Evolutionary conservation across 1,140 invertebrate genomes (phyloP).

Genomic region (Cyphomyrmex costatus): DNA sequence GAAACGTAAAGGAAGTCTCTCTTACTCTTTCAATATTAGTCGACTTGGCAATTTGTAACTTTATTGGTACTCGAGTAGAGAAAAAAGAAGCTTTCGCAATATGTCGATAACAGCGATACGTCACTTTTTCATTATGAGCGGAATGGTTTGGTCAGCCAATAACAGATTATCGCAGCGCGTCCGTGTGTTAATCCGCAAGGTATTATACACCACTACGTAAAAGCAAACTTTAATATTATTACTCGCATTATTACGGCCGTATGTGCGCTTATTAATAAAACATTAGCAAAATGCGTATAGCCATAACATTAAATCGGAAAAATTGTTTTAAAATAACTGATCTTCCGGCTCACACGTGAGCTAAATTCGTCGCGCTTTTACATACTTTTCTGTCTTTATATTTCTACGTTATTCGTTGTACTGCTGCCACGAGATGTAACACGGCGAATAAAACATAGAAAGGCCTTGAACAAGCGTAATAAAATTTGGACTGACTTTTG

Average conservation of each 20-base stretch:
- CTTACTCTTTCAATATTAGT: not conserved
- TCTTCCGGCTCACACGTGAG: not conserved
- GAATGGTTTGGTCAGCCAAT: not conserved
- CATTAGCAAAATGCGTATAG: constrained; percentile 2
- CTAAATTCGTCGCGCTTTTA: not conserved
- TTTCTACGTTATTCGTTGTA: not conserved
- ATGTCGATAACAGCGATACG: constrained; percentile 26
- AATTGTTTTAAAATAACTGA: not conserved
- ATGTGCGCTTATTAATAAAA: constrained; percentile 16
- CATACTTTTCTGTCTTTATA: not conserved
- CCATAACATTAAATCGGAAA: not conserved
- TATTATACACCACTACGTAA: constrained; percentile 1
- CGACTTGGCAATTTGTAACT: not conserved
- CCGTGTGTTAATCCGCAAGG: not conserved
- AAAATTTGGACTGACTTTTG: constrained; percentile 51
- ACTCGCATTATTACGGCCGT: not conserved
- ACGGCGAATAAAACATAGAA: not conserved
- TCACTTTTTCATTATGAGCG: constrained; percentile 9
- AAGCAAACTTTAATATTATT: not conserved
- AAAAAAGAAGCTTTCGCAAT: constrained; percentile 36
- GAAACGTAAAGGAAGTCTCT: not conserved
- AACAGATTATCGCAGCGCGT: not conserved
- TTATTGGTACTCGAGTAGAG: constrained; percentile 3
- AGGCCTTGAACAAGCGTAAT: constrained; percentile 3
- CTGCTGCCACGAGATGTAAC: not conserved